Evolutionary conservation across 2,797 vertebrate genomes (phyloP).

Genomic region (Sorex maritimensis): DNA sequence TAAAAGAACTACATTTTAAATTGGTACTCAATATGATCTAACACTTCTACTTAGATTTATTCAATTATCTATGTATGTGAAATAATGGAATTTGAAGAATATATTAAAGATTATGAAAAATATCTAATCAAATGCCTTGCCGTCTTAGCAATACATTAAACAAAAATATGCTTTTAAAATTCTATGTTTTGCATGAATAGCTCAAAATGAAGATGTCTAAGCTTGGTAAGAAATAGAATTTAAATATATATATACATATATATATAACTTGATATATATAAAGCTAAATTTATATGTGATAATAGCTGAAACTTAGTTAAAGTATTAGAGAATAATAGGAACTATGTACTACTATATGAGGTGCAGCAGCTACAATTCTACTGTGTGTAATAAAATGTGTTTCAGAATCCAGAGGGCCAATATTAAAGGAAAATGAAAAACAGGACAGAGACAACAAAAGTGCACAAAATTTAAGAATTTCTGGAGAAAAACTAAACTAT

Average conservation of each 20-base stretch:
- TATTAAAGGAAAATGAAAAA: neutral
- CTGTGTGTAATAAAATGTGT: neutral
- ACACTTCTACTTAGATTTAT: neutral
- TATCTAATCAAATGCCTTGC: neutral
- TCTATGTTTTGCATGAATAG: neutral
- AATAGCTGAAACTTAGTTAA: no score
- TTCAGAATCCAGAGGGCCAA: neutral
- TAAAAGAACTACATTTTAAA: neutral
- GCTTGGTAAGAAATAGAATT: neutral
- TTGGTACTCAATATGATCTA: neutral
- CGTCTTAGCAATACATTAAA: neutral
- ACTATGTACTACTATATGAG: no score
- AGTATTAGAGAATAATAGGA: no score
- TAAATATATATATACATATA: neutral
- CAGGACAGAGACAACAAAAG: neutral
- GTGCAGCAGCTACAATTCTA: neutral
- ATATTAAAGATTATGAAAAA: neutral
- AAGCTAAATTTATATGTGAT: neutral
- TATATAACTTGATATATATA: no score
- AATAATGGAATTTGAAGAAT: neutral
- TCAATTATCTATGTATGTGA: neutral
- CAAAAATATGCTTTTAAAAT: neutral
- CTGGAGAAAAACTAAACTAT: neutral
- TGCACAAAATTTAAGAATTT: slow-evolving; percentile 21
- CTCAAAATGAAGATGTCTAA: neutral